These are phyloP conservation scores for Drosophila bifasciata DNA, from an alignment of 1,140 invertebrate genomes.

Conservation along the genomic window DNA sequence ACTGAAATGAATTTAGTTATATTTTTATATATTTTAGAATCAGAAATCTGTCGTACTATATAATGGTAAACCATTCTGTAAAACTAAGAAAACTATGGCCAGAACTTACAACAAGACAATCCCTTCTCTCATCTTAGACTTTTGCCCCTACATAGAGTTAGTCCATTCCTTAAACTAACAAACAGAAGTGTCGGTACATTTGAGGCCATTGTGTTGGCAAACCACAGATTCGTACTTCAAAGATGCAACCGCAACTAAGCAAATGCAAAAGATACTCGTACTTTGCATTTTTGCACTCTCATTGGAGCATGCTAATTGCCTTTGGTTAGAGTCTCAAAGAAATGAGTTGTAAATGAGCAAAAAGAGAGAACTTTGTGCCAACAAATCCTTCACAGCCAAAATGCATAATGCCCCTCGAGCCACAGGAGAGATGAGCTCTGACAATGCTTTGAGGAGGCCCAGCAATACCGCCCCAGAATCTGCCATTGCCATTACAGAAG, in stretches of 20 bases:
- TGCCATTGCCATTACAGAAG: constrained; percentile 29
- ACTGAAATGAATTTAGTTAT: not conserved
- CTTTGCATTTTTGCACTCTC: constrained; percentile 53
- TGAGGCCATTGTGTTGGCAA: constrained; percentile 29
- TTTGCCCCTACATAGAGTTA: not conserved
- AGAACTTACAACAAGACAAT: too few species aligned
- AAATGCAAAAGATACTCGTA: too few species aligned
- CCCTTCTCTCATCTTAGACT: too few species aligned
- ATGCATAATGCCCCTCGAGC: constrained; percentile 10
- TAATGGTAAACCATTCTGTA: too few species aligned
- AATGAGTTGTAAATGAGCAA: constrained; percentile 81
- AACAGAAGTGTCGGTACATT: constrained; percentile 23
- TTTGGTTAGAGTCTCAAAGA: constrained; percentile 75
- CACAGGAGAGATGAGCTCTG: constrained; percentile 29
- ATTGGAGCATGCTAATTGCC: constrained; percentile 75
- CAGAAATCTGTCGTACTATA: too few species aligned
- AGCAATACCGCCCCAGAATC: constrained; percentile 7
- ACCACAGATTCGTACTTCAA: constrained; percentile 51
- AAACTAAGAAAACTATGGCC: too few species aligned
- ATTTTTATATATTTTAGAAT: not conserved
- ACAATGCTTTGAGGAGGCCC: constrained; percentile 61
- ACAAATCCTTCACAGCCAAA: constrained; percentile 32
- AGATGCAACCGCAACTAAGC: constrained; percentile 31
- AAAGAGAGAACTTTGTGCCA: constrained; percentile 44
- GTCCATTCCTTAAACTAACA: constrained; percentile 9